phyloP scores from a whole-genome alignment of 2,113 vertebrate genomes.

The Tetraodon nigroviridis region DNA sequence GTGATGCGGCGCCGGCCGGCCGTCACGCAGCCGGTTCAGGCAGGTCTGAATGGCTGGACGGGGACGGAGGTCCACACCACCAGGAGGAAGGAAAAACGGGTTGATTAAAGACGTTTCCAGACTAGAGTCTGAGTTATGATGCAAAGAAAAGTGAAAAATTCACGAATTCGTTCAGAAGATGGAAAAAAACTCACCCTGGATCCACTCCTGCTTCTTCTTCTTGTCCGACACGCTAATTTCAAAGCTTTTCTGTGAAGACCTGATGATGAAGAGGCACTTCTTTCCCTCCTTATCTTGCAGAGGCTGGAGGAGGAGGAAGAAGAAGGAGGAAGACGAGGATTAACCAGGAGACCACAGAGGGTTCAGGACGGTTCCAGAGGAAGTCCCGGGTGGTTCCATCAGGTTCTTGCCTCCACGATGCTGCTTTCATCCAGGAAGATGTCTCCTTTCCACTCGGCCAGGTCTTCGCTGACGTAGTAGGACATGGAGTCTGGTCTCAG shows the following conservation, averaged over 20 bases:
- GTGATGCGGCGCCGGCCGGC: slow-evolving; percentile 83
- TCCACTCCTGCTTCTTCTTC: slow-evolving; percentile 98
- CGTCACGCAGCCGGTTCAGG: slow-evolving; percentile 77
- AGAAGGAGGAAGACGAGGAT: too few species aligned
- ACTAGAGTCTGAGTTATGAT: too few species aligned
- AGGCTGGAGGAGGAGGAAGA: slow-evolving; percentile 76
- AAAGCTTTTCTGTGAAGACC: slow-evolving; percentile 89
- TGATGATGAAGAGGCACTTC: slow-evolving; percentile 93
- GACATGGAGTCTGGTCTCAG: slow-evolving; percentile 85
- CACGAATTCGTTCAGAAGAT: background rate
- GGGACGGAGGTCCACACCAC: background rate
- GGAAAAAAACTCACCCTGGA: slow-evolving; percentile 79
- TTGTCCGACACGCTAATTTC: slow-evolving; percentile 97
- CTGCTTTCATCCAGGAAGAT: slow-evolving; percentile 85
- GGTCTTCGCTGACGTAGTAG: slow-evolving; percentile 92
- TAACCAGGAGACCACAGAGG: too few species aligned
- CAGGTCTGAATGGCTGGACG: slow-evolving; percentile 86
- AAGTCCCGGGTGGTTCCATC: background rate
- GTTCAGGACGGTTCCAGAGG: background rate
- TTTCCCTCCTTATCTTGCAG: slow-evolving; percentile 94
- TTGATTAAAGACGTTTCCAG: too few species aligned
- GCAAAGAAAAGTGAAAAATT: too few species aligned
- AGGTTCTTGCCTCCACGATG: slow-evolving; percentile 82
- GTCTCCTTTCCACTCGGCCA: slow-evolving; percentile 92
- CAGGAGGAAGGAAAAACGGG: background rate